Percentiles rank a stretch among this genome's conserved stretches.
These are phyloP conservation scores for Caenorhabditis becei DNA, from an alignment of 2,888 invertebrate species.

Conservation along the genomic window DNA sequence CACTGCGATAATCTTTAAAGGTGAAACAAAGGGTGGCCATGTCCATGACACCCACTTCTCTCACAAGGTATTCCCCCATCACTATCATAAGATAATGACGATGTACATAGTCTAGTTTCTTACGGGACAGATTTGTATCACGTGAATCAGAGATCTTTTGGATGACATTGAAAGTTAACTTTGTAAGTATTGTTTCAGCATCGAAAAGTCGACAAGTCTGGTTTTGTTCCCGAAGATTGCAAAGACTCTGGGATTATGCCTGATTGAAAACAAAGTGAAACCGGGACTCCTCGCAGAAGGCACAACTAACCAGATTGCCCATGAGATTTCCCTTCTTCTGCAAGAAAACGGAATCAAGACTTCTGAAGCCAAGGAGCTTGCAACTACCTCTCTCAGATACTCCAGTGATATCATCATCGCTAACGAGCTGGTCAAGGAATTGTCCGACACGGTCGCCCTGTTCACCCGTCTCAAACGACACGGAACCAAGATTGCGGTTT, in stretches of 20 bases:
- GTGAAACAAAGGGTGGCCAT: constrained; percentile 5
- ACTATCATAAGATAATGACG: constrained; percentile 12
- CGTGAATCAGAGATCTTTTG: constrained; percentile 7
- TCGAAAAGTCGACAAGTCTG: constrained; percentile 55
- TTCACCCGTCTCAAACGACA: constrained; percentile 82
- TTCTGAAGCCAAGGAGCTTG: constrained; percentile 21
- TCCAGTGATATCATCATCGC: constrained; percentile 51
- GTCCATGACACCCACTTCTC: constrained; percentile 37
- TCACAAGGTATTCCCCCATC: constrained; percentile 50
- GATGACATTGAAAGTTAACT: neutral
- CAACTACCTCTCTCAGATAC: constrained; percentile 12
- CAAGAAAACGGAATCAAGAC: constrained; percentile 74
- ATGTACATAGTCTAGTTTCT: neutral
- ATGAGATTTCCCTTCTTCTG: constrained; percentile 81
- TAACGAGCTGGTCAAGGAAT: constrained; percentile 79
- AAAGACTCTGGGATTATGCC: constrained; percentile 63
- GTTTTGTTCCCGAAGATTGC: constrained; percentile 55
- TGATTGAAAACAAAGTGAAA: constrained; percentile 71
- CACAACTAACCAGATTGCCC: constrained; percentile 81
- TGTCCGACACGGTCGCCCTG: constrained; percentile 82
- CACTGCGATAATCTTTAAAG: constrained; percentile 42
- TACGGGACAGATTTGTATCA: constrained; percentile 1
- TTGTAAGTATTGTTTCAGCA: constrained; percentile 30
- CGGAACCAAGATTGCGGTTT: constrained; percentile 83
- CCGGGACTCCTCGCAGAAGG: constrained; percentile 83